Percentiles rank a stretch among this genome's conserved stretches.
Evolutionary conservation across 2,888 invertebrate genomes (phyloP).

Genomic region (Troglohyphantes excavatus): DNA sequence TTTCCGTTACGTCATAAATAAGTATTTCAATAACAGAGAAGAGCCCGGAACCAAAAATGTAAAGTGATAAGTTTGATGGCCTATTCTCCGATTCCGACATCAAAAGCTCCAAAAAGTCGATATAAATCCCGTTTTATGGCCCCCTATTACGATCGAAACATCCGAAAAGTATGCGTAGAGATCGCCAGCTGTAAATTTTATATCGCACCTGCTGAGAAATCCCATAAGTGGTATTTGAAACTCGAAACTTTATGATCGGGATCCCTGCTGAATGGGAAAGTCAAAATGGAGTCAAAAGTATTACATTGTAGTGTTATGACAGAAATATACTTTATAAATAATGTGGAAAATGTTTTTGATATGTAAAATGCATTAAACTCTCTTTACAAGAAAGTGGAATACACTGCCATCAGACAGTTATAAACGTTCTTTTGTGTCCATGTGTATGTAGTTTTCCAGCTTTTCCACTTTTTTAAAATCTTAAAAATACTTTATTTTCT

Average conservation of each 20-base stretch:
- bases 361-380: too few relatives aligned
- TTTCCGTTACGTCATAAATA: background rate
- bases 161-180: slow-evolving; percentile 15
- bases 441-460: too few relatives aligned
- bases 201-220: slow-evolving; percentile 4
- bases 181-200: slow-evolving; percentile 31
- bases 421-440: too few relatives aligned
- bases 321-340: too few relatives aligned
- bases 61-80: slow-evolving; percentile 56
- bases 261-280: slow-evolving; percentile 26
- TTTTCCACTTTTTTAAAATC: too few relatives aligned
- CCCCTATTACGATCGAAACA: slow-evolving; percentile 34
- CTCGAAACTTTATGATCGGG: slow-evolving; percentile 46
- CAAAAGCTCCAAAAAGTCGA: slow-evolving; percentile 43
- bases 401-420: too few relatives aligned
- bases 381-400: too few relatives aligned
- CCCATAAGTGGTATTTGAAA: slow-evolving; percentile 30
- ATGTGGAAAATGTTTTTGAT: too few relatives aligned
- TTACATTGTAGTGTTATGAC: background rate
- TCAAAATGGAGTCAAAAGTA: background rate
- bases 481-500: too few relatives aligned
- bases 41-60: slow-evolving; percentile 34
- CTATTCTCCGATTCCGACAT: slow-evolving; percentile 41
- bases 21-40: slow-evolving; percentile 46
- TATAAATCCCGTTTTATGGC: slow-evolving; percentile 50